Base-by-base conservation (phyloP, 2,888 invertebrate genomes). In the Ischnus inquisitorius region DNA sequence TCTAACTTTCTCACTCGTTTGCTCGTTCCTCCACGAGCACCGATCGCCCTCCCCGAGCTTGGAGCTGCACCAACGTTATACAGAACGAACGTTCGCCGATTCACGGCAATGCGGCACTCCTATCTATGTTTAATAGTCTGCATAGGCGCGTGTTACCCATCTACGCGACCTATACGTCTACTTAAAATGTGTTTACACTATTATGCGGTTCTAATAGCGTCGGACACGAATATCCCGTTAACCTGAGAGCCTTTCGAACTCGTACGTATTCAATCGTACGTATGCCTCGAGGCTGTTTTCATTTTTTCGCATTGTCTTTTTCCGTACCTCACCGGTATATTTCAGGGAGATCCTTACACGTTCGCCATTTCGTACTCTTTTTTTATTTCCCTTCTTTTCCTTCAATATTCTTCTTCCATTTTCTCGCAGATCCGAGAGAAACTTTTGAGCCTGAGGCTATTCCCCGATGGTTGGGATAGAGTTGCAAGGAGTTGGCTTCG, bases 111-210 rank as follows among this genome's bases (percentile, higher is more conserved):
- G 92, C 91, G 90, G 91, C 90, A 90, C 88, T 92, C 88, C 90
- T 91, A 91, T 92, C 92, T 91, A 91, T 91, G 90, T 91, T 91
- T 91, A 90, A 91, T 90, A 90, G 90, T 91, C 91, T 90, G 92
- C 91, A 92, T 90, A 54, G 90, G 88, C 86, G 87, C 87, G 72
- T 80, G 62, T 77, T 80, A 64, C 60, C 60, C 48, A 46, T 76
- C 64, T 28, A 34, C 46, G 22, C 19, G 19, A 68, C 65, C 67
- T 54, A 41, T 46, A 43, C 43, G 65, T 43, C 48, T 57, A 60
- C 16, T 60, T 64, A 28, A 60, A 41, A 46, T 57, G 28, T 65
- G 57, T 43, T 22, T 57, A 51, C 46, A 75, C 41, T 64, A 68
- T 75, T 67, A 74, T 22, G 16, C 22, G 22, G n/a, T 34, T 34